Percentiles rank a stretch among this genome's conserved stretches.
Evolutionary conservation across 2,113 vertebrate species (phyloP).

Genomic region (Plotosus lineatus): DNA sequence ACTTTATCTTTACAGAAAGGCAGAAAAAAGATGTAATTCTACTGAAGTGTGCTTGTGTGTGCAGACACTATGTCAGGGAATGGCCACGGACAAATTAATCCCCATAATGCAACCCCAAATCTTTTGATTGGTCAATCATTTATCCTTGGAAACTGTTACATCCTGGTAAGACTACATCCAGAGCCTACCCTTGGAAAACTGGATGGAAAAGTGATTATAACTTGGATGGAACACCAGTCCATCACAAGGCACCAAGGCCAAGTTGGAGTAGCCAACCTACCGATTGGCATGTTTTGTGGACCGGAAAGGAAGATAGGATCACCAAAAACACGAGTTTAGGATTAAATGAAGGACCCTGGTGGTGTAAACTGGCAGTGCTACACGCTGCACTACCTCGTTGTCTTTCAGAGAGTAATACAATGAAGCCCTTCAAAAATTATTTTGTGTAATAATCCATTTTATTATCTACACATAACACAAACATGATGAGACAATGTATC

Average conservation of each 20-base stretch:
- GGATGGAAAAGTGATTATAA: neutral
- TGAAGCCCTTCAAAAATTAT: neutral
- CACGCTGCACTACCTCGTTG: too few relatives aligned
- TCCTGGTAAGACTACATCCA: neutral
- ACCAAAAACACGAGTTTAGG: neutral
- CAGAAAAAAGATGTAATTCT: neutral
- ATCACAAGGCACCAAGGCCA: neutral
- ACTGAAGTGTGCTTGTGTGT: conserved; percentile 9
- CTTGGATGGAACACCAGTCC: neutral
- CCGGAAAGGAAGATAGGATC: neutral
- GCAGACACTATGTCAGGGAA: neutral
- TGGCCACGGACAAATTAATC: neutral
- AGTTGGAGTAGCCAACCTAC: neutral
- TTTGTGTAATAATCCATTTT: neutral
- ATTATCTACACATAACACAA: too few relatives aligned
- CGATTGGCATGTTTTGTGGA: neutral
- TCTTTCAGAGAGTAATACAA: neutral
- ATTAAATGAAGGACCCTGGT: neutral
- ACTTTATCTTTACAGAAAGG: neutral
- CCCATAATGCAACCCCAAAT: neutral
- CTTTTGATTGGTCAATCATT: neutral
- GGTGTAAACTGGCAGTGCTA: neutral
- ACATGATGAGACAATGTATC: too few relatives aligned
- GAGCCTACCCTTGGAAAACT: neutral
- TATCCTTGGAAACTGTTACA: neutral